Base-by-base conservation (phyloP, 2,888 invertebrate genomes). In the Rutpela maculata region DNA sequence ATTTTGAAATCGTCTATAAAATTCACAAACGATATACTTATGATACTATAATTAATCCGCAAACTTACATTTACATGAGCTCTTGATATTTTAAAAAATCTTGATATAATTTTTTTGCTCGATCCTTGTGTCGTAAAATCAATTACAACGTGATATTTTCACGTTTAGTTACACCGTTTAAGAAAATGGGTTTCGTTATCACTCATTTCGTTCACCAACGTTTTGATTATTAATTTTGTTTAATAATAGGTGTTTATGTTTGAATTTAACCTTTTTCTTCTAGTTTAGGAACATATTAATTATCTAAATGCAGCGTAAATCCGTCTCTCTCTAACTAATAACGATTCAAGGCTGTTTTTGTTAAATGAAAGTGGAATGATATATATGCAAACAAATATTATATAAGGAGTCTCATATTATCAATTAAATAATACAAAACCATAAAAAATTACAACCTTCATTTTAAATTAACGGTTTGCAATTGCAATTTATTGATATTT, bases 361-460 rank as follows among this genome's bases (percentile, higher is more conserved):
- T 22, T 66, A 69, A 69, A 57, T 18, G 57, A 31, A 68, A 57
- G 11, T n/a, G n/a, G 12, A 19, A 19, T 67, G 55, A 31, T 68
- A 19, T 68, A 17, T 35, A 59, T 57, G 57, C 65, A 65, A 65
- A 65, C 43, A 43, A 15, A 43, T 69, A 18, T 69, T 69, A 69
- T 69, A 57, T 69, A 69, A 69, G 56, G 31, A 62, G 35, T 62
- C 26, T 17, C 31, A 62, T 17, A 35, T 31, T 17, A 35, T 59
- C 35, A 69, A 56, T 26, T 56, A 67, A 67, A 50, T 67, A 56
- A 35, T 69, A 57, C 35, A 55, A 69, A 59, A 69, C 69, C 57
- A 69, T 69, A 69, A 69, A 69, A 56, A 69, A 69, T 69, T 69
- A 38, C 31, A 59, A 59, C 69, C 69, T 56, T 57, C 69, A 38